Evolutionary conservation across 1,140 invertebrate genomes (phyloP).

Genomic region (Diorhabda elongata): DNA sequence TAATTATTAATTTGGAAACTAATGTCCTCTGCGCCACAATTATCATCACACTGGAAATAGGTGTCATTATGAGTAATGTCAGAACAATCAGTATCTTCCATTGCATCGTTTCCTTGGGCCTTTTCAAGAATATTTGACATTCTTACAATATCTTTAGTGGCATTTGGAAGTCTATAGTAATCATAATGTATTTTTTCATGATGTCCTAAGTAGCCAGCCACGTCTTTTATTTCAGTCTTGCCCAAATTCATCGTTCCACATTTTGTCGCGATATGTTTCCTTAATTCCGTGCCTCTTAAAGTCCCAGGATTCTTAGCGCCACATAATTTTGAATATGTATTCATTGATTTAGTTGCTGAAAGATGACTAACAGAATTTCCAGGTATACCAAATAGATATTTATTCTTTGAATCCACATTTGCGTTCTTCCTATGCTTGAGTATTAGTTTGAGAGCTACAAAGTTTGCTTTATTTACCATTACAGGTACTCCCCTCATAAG

Average conservation of each 20-base stretch:
- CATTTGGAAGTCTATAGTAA: neutral
- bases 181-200: constrained; percentile 6
- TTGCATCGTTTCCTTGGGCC: neutral
- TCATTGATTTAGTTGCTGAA: neutral
- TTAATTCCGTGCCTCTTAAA: constrained; percentile 1
- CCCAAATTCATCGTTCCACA: neutral
- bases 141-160: constrained; percentile 4
- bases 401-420: constrained; percentile 8
- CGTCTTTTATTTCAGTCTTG: constrained; percentile 3
- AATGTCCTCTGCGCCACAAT: too few species aligned
- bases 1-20: too few species aligned
- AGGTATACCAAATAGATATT: constrained; percentile 7
- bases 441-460: neutral
- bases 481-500: constrained; percentile 11
- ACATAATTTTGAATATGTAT: neutral
- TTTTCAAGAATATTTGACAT: neutral
- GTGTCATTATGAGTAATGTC: too few species aligned
- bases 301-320: neutral
- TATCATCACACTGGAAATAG: too few species aligned
- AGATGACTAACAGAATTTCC: neutral
- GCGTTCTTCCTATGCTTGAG: constrained; percentile 1
- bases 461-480: neutral
- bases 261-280: constrained; percentile 3
- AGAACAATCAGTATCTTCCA: too few species aligned
- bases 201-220: neutral